Conservation (phyloP, 2,888 invertebrate genomes). For the Sceliomorpha sp. region DNA sequence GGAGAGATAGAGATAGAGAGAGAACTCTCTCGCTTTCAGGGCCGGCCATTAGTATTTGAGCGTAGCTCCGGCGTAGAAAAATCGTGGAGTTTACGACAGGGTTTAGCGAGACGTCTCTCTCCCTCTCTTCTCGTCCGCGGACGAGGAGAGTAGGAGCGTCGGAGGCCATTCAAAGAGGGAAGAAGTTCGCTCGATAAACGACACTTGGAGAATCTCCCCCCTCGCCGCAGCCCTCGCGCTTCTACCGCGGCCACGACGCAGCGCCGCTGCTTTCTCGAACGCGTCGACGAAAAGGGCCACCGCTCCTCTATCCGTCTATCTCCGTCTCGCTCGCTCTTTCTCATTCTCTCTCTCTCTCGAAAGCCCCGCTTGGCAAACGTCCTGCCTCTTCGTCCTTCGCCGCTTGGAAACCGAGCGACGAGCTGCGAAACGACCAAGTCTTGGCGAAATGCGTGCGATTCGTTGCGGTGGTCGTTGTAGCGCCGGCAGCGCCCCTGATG, state of each 20-base stretch:
- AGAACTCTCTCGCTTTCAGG: conserved; percentile 20
- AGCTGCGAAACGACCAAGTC: too few species aligned
- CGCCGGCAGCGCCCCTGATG: conserved; percentile 14
- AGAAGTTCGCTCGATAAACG: conserved; percentile 57
- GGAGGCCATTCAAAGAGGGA: conserved; percentile 39
- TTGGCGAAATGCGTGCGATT: conserved; percentile 30
- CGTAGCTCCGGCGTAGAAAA: conserved; percentile 28
- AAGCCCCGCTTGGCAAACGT: too few species aligned
- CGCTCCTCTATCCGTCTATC: neutral
- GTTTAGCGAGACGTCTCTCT: conserved; percentile 23
- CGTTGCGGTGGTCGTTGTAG: conserved; percentile 27
- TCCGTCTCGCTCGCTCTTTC: neutral
- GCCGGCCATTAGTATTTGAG: conserved; percentile 37
- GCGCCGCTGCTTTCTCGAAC: conserved; percentile 9
- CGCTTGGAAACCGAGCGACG: too few species aligned
- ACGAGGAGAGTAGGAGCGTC: conserved; percentile 36
- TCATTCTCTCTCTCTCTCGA: neutral
- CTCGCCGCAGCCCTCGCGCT: conserved; percentile 14
- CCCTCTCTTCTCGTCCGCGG: conserved; percentile 17
- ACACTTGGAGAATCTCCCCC: conserved; percentile 50
- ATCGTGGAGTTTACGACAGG: conserved; percentile 27
- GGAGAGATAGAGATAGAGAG: conserved; percentile 7
- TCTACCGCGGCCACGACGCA: too few species aligned
- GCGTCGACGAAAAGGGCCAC: conserved; percentile 1
- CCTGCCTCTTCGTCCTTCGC: too few species aligned